These are phyloP conservation scores for Calameuta idolon DNA, from an alignment of 2,888 invertebrate genomes.

Conservation along the genomic window DNA sequence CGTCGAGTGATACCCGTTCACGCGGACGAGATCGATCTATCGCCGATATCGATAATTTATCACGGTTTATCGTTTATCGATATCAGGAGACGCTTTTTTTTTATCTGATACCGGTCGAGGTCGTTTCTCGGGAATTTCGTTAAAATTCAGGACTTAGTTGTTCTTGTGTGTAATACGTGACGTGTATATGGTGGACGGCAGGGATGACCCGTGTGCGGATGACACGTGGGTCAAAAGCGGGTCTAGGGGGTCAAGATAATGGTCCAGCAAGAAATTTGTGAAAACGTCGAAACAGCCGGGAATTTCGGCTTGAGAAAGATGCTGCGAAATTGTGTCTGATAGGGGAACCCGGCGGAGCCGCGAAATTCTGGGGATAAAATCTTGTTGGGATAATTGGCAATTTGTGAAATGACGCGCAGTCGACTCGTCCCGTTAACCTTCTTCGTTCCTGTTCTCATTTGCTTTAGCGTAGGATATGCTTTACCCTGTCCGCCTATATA, in stretches of 20 bases:
- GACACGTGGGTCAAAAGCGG: not conserved
- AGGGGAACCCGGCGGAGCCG: not conserved
- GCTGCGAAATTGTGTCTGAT: not conserved
- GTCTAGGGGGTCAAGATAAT: too few relatives aligned
- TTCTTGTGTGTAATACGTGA: too few relatives aligned
- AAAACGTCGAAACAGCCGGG: not conserved
- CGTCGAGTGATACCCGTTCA: too few relatives aligned
- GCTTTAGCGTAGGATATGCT: not conserved
- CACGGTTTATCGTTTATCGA: too few relatives aligned
- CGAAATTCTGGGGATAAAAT: constrained; percentile 21
- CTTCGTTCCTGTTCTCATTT: not conserved
- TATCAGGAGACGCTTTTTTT: too few relatives aligned
- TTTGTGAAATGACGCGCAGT: constrained; percentile 35
- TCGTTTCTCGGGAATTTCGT: not conserved
- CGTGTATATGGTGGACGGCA: too few relatives aligned
- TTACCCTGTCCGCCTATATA: not conserved
- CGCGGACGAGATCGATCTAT: constrained; percentile 31
- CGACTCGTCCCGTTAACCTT: not conserved
- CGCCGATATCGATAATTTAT: not conserved
- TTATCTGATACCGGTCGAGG: too few relatives aligned
- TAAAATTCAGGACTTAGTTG: not conserved
- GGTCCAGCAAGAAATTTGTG: not conserved
- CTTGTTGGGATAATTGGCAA: constrained; percentile 43
- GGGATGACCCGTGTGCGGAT: not conserved
- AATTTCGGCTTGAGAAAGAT: not conserved